Base-by-base conservation (phyloP, 2,113 vertebrate species). In the Engraulis encrasicolus region DNA sequence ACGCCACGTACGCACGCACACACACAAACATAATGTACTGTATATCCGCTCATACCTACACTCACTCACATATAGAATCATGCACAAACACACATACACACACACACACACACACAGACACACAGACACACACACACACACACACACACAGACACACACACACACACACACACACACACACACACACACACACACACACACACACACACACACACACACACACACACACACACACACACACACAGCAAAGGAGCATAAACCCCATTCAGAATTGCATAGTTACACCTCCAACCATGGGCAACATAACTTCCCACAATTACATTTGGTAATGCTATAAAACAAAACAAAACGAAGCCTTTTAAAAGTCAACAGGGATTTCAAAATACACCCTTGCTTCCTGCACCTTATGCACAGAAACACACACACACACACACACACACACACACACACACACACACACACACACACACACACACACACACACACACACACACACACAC, bases 171-270 rank as follows among this genome's bases (percentile, higher is more conserved):
- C 52, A 58, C 52, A n/a, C 52, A 58, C 52, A n/a, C 52, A 58
- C 52, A n/a, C 15, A 89, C 58, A 37, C 31, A 50, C 50, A 36
- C 66, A 37, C 82, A 82, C 81, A 81, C 89, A 78, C 83, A 74
- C 85, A 74, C 58, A 81, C 86, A 80, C 83, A 78, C 71, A 66
- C 38, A 66, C n/a, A 54, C 71, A 82, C 40, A 50, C 81, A 77
- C 45, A 27, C 71, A 85, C 6, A 20, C 31, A 78, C 48, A 58
- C 20, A 58, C 54, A 58, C 20, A 58, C 54, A 58, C 54, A 20
- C 52, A 31, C n/a, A 66, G 58, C n/a, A 23, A 27, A 27, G 4
- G 58, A 66, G 2, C 20, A 27, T 31, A 66, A 66, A 27, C 23
- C 58, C 27, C n/a, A 9, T 66, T 9, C 31, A 17, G n/a, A 6